Conservation (phyloP, 1,140 invertebrate species). For the Papilio aristodemus region DNA sequence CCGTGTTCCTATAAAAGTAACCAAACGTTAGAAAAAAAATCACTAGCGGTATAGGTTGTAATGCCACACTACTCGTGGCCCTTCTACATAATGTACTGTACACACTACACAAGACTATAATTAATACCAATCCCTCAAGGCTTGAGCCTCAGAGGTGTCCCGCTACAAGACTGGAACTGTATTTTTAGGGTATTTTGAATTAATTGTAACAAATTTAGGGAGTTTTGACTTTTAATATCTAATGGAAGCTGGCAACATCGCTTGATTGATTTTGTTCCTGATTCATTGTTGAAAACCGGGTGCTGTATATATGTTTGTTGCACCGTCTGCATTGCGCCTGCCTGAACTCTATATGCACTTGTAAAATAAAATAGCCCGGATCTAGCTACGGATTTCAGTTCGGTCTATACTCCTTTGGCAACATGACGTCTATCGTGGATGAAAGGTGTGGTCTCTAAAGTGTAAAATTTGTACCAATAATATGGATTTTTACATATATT, state of each 20-base stretch:
- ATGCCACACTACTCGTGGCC: too few relatives aligned
- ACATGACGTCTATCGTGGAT: conserved; percentile 64
- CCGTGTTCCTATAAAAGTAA: too few relatives aligned
- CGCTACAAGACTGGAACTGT: too few relatives aligned
- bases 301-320: conserved; percentile 54
- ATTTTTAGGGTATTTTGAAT: too few relatives aligned
- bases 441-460: conserved; percentile 60
- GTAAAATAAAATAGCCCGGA: conserved; percentile 46
- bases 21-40: too few relatives aligned
- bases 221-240: too few relatives aligned
- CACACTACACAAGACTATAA: too few relatives aligned
- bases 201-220: too few relatives aligned
- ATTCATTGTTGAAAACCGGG: conserved; percentile 60
- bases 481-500: conserved; percentile 38
- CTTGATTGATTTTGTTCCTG: conserved; percentile 72
- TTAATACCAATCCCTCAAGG: too few relatives aligned
- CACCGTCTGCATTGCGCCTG: conserved; percentile 77
- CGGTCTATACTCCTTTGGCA: conserved; percentile 44
- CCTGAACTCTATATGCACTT: conserved; percentile 69
- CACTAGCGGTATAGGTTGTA: too few relatives aligned
- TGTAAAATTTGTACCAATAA: conserved; percentile 20
- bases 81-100: too few relatives aligned
- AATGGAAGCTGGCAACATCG: conserved; percentile 36
- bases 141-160: too few relatives aligned
- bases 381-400: conserved; percentile 51